Evolutionary conservation across 2,888 invertebrate genomes (phyloP), one percentile per base, ranked within the genome.

Genomic region (Stegana nigrithorax): DNA sequence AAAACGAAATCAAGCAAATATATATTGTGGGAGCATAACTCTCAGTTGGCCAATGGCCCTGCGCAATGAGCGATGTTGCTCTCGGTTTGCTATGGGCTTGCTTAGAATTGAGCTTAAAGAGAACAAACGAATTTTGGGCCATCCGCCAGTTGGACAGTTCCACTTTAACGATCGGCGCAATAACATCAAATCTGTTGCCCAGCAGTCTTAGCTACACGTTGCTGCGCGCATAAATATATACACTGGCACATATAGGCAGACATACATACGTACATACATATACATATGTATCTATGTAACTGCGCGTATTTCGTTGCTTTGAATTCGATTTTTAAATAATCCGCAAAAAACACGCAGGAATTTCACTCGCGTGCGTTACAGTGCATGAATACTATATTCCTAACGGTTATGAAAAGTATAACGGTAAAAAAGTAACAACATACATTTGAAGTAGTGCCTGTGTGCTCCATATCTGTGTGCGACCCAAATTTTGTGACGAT

Each of bases 141-240:
- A 59, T 45, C 47, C 60, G 55, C 61, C 39, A 53, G 42, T 27
- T 59, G 62, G 68, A 59, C 80, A 83, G 83, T 84, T 77, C 80
- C 75, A 80, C 73, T 81, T 81, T 77, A 82, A 73, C 84, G 79
- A 83, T 83, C 80, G 84, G 71, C 75, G 77, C 75, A 80, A 73
- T 71, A 70, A 76, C 82, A 81, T 79, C n/a, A n/a, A 81, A 14
- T 75, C 82, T 82, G 81, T 81, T 79, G 82, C 79, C 83, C 83
- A 71, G 60, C 60, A 67, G 67, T 29, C 60, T n/a, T 45, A 6
- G 36, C 47, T 50, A 42, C 66, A 66, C 63, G 42, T 61, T 59
- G 25, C 27, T n/a, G n/a, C 14, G 32, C n/a, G 32, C 64, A 59
- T 47, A 63, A 60, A 59, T 59, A 58, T 36, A 53, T 61, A 66